These are phyloP conservation scores for Dicyrtomina minuta DNA, from an alignment of 2,888 invertebrate species.

Conservation along the genomic window DNA sequence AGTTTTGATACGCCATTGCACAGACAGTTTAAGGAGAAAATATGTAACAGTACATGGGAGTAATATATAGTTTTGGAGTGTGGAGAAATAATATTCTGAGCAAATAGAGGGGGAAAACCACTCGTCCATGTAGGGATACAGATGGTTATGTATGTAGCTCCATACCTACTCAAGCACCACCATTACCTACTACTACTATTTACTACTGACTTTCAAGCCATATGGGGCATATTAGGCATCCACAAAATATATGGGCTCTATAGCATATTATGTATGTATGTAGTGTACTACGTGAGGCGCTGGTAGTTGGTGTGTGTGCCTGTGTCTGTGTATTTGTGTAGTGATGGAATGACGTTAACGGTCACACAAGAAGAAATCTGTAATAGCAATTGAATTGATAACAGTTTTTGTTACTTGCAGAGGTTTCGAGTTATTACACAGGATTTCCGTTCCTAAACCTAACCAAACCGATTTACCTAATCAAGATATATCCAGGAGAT, in stretches of 20 bases:
- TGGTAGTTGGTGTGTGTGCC: constrained; percentile 10
- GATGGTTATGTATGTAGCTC: too few species aligned
- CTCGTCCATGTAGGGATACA: background rate
- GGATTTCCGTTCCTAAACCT: constrained; percentile 54
- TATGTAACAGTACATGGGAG: background rate
- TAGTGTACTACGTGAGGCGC: too few species aligned
- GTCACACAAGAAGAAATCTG: constrained; percentile 49
- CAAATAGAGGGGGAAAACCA: constrained; percentile 22
- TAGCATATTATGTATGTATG: too few species aligned
- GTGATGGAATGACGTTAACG: constrained; percentile 42
- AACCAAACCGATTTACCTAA: constrained; percentile 51
- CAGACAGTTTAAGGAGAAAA: too few species aligned
- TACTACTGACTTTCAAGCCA: too few species aligned
- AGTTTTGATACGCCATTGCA: background rate
- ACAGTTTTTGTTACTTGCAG: constrained; percentile 31
- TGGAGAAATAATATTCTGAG: constrained; percentile 22
- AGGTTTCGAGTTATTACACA: constrained; percentile 44
- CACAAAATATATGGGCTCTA: too few species aligned
- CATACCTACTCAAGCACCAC: too few species aligned
- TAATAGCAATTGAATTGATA: constrained; percentile 46
- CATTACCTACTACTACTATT: too few species aligned
- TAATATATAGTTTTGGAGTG: too few species aligned
- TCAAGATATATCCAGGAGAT: constrained; percentile 53
- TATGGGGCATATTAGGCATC: too few species aligned
- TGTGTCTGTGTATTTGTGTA: background rate